Evolutionary conservation across 1,140 invertebrate species (phyloP).

Genomic region (Drosophila melanica): DNA sequence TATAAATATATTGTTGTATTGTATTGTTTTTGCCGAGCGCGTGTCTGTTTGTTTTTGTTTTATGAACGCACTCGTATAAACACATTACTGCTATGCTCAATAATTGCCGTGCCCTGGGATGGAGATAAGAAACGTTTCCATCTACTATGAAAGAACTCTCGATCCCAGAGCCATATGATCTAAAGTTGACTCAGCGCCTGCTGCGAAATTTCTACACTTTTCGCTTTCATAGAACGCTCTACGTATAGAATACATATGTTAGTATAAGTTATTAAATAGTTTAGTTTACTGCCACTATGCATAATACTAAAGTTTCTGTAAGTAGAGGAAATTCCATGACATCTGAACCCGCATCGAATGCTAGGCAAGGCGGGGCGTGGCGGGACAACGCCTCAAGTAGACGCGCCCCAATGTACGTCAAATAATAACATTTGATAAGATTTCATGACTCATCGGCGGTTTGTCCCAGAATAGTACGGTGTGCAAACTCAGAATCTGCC

Average conservation of each 20-base stretch:
- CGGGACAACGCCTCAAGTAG: constrained; percentile 4
- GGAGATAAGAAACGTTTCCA: constrained; percentile 19
- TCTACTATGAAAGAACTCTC: background rate
- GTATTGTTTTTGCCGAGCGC: constrained; percentile 4
- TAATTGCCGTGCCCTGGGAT: background rate
- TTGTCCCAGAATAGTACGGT: background rate
- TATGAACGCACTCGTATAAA: background rate
- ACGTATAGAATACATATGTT: background rate
- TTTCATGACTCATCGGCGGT: constrained; percentile 21
- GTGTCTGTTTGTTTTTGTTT: background rate
- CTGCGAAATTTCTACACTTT: constrained; percentile 13
- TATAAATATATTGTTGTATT: constrained; percentile 42
- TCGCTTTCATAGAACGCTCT: background rate
- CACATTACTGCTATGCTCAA: constrained; percentile 5
- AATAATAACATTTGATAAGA: constrained; percentile 37
- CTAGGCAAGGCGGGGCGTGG: background rate
- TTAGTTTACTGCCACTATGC: constrained; percentile 5
- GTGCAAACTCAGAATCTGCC: background rate
- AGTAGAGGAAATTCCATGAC: constrained; percentile 39
- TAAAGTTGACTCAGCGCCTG: constrained; percentile 15
- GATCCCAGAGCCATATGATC: background rate
- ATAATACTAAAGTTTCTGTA: constrained; percentile 25
- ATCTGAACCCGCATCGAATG: constrained; percentile 33
- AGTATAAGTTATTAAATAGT: constrained; percentile 18
- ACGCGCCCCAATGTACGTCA: background rate